These are phyloP conservation scores for Novumbra hubbsi DNA, from an alignment of 2,797 vertebrate species.

Conservation along the genomic window DNA sequence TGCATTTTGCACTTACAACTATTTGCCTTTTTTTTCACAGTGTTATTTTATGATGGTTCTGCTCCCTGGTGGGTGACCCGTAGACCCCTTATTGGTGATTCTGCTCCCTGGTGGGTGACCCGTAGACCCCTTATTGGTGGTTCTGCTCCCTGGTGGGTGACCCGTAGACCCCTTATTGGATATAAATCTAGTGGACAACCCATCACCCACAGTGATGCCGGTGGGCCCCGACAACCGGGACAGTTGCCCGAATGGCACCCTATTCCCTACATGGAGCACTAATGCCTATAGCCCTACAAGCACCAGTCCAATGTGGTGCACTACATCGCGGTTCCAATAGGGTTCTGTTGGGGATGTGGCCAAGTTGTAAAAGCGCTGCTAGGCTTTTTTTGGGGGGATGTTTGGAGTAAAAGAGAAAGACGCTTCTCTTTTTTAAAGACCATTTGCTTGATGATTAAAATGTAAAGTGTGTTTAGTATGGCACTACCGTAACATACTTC, in stretches of 20 bases:
- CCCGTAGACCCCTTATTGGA: neutral
- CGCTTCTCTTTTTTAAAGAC: no score
- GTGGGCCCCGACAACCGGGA: neutral
- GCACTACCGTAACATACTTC: no score
- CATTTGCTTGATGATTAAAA: no score
- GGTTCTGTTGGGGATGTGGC: no score
- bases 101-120: slow-evolving; percentile 13
- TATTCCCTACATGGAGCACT: neutral
- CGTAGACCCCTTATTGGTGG: slow-evolving; percentile 7
- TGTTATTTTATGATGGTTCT: slow-evolving; percentile 25
- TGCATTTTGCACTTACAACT: slow-evolving; percentile 57
- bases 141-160: slow-evolving; percentile 12
- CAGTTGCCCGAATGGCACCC: neutral
- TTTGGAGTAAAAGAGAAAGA: no score
- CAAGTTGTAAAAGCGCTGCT: no score
- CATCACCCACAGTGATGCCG: neutral
- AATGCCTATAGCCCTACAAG: neutral
- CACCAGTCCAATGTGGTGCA: no score
- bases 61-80: slow-evolving; percentile 11
- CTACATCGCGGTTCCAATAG: no score
- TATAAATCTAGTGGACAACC: neutral
- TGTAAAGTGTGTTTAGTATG: no score
- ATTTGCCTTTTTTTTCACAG: slow-evolving; percentile 53
- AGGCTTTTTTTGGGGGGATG: no score
- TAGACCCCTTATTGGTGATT: slow-evolving; percentile 3